Evolutionary conservation across 2,888 invertebrate genomes (phyloP), one percentile per base, ranked within the genome.

Genomic region (Xestobium rufovillosum): DNA sequence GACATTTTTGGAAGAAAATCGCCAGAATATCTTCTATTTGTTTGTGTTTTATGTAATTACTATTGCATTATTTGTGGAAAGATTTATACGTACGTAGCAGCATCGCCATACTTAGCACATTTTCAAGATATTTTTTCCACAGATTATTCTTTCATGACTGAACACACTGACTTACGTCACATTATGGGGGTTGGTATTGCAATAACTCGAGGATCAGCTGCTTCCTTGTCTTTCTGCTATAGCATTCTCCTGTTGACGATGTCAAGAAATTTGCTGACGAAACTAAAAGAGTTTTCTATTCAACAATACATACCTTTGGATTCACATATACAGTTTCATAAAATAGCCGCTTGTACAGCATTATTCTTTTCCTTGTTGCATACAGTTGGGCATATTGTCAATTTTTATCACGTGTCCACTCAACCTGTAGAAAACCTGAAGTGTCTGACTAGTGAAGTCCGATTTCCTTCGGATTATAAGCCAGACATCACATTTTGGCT

Each of bases 111-210:
- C 9, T 14, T 31, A 14, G 4, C 8, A 8, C 6, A 14, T 25
- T 31, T 31, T 12, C 3, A 27, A 19, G 23, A 8, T n/a, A 10
- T 25, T 37, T 26, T 30, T 37, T 45, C 60, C 63, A 2, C 55
- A 85, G 85, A 92, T 69, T 95, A 95, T 60, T 90, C 92, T 0
- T 94, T 94, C 63, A 89, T 95, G 87, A 83, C 91, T 0, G 95
- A 96, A 58, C 94, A 95, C 64, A 83, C 91, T 14, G 95, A 96
- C 64, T 67, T 96, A 49, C 72, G 95, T 1, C 91, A 95, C 57
- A 94, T 96, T 27, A 95, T 96, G 95, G 95, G 95, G 1, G 90
- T 91, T 2, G 94, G 95, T 0, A 95, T 95, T 32, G 94, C 94
- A 4, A 88, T 94, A 49, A 94, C 94, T 0, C 72, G 94, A 61